Base-by-base conservation (phyloP, 2,113 vertebrate genomes). In the Irena cyanogastra region DNA sequence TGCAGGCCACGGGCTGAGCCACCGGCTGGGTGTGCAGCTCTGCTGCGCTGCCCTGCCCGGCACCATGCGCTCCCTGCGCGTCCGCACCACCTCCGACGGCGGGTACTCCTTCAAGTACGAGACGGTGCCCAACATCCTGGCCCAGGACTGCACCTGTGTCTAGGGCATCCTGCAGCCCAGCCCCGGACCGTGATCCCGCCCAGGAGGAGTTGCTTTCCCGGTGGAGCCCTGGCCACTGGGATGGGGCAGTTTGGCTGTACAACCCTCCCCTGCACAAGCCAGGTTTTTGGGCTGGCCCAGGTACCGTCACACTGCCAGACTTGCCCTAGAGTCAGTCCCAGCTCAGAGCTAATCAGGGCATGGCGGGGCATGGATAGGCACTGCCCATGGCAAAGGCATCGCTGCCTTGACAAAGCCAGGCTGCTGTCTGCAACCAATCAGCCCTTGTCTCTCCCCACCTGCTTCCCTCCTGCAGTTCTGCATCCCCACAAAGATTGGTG, bases 41-140 rank as follows among this genome's bases (percentile, higher is more conserved):
- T 99, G 99, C 94, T 99, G 99, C 1, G 98, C 99, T 0, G 98
- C 99, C 1, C 95, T 98, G 23, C 99, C 98, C 0, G 98, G 98
- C 41, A 98, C 98, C 95, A 99, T 99, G 99, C 98, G 90, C 96
- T 98, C 99, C 20, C 97, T 99, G 30, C 98, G 96, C 0, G 98
- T 99, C 86, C 99, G 98, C 54, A 99, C 99, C 16, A 99, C 99
- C 11, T 99, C 99, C 0, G 99, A 99, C 2, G 98, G 99, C 0
- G 99, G 99, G 5, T 98, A 98, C 92, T 99, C 99, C 24, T 99
- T 99, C 96, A 99, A 98, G 90, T 99, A 99, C 0, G 99, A 99
- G 96, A 99, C 96, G 0, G 97, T 99, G 86, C 98, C 99, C 74
- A 99, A 99, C 92, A 98, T 99, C 27, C 98, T 99, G 77, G 98